phyloP scores from a whole-genome alignment of 2,113 vertebrate genomes.

The Scophthalmus maximus region DNA sequence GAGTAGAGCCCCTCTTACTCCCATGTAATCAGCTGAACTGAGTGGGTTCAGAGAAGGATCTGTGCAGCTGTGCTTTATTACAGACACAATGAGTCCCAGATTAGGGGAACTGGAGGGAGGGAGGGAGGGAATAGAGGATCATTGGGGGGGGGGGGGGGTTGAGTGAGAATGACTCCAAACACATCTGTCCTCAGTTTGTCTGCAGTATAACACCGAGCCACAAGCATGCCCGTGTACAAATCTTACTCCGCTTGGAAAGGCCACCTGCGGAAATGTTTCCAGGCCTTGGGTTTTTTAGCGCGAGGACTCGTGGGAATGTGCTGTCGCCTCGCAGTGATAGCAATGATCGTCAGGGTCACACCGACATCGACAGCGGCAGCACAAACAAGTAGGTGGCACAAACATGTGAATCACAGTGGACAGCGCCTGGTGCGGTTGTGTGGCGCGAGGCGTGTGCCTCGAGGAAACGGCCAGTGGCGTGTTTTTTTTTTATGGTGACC shows the following conservation, averaged over 20 bases:
- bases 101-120: conserved; percentile 70
- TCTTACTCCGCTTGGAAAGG: conserved; percentile 70
- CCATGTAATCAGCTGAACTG: conserved; percentile 76
- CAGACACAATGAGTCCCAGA: conserved; percentile 82
- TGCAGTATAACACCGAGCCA: conserved; percentile 74
- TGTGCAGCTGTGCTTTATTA: conserved; percentile 83
- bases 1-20: conserved; percentile 56
- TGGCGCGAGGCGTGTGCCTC: background rate
- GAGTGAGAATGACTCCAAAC: conserved; percentile 54
- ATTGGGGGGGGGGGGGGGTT: conserved; percentile 1
- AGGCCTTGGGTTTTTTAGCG: conserved; percentile 67
- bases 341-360: conserved; percentile 58
- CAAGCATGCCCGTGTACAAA: conserved; percentile 79
- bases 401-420: conserved; percentile 35
- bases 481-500: conserved; percentile 5
- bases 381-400: conserved; percentile 66
- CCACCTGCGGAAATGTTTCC: conserved; percentile 75
- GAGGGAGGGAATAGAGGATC: conserved; percentile 43
- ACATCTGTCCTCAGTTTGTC: conserved; percentile 83
- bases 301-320: conserved; percentile 59
- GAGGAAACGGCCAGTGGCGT: conserved; percentile 3
- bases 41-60: conserved; percentile 75
- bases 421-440: conserved; percentile 15
- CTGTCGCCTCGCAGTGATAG: conserved; percentile 61
- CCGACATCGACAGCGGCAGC: conserved; percentile 39